Base-by-base conservation (phyloP, 2,888 invertebrate species). In the Molorchus minor region DNA sequence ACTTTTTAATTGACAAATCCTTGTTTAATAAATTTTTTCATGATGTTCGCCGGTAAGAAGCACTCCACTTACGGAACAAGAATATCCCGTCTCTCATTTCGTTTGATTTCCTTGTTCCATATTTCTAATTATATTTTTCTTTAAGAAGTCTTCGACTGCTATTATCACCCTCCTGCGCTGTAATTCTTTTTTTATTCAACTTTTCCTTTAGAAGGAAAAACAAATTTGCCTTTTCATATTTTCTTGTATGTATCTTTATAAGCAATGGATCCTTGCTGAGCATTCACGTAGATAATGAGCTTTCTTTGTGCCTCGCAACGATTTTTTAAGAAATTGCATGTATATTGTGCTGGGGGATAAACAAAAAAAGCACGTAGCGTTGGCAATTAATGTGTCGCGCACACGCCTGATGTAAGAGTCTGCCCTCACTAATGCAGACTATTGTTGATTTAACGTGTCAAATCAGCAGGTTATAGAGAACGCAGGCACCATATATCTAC, bases 371-470 rank as follows among this genome's bases (percentile, higher is more conserved):
- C 67, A 68, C 71, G 56, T 56, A 54, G 61, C 51, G 60, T 65
- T 54, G 70, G 81, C 83, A 83, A 83, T 83, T 83, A 83, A 82
- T 80, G 82, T 83, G 83, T 83, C 83, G 81, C 77, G 77, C 83
- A 82, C 83, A 83, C 25, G 20, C 49, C 12, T 2, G 21, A 13
- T 43, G 15, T 43, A 43, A 43, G 43, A n/a, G n/a, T n/a, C 25
- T 43, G 15, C 43, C n/a, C 20, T 43, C 25, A 12, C 21, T 12
- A 43, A 8, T 21, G 1, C 21, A 43, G 21, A 3, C 12, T 12
- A 41, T 20, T 41, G 21, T 41, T 10, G 33, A 33, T n/a, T 10
- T 33, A 12, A 33, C 33, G 10, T n/a, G 33, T 33, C 33, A 33
- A 3, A 33, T 33, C 33, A 33, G 33, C 33, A 33, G 33, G 33